Evolutionary conservation across 2,797 vertebrate species (phyloP).

Genomic region (Chrysocyon brachyurus): DNA sequence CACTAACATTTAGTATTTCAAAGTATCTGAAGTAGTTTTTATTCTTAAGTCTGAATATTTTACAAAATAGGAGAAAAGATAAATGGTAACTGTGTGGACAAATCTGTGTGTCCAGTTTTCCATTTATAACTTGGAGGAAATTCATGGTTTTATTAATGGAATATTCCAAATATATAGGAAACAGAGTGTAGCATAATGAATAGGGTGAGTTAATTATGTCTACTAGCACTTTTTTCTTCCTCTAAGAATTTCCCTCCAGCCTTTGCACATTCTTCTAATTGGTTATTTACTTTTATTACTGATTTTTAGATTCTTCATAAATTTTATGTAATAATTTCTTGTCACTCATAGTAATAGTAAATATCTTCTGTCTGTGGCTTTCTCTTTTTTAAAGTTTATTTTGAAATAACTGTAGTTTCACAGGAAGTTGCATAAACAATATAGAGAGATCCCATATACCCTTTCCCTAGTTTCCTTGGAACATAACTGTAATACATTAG

Average conservation of each 20-base stretch:
- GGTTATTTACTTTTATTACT: not conserved
- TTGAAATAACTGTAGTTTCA: not conserved
- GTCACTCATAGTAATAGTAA: not conserved
- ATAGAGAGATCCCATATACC: not conserved
- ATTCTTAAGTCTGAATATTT: not conserved
- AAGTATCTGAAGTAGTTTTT: constrained; percentile 48
- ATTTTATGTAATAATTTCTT: not conserved
- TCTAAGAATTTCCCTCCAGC: constrained; percentile 9
- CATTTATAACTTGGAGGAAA: not conserved
- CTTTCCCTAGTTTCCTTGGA: not conserved
- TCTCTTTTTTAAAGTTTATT: not conserved
- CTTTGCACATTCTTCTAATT: constrained; percentile 9
- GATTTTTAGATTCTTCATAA: not conserved
- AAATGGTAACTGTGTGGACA: not conserved
- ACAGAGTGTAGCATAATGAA: not conserved
- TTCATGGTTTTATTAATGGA: not conserved
- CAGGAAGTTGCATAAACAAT: not conserved
- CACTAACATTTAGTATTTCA: not conserved
- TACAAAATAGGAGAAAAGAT: not conserved
- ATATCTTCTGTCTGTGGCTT: not conserved
- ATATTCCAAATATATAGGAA: not conserved
- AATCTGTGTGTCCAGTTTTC: not conserved
- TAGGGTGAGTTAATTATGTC: not conserved
- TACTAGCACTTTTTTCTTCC: not conserved
- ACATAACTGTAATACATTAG: not conserved